Evolutionary conservation across 2,888 invertebrate species (phyloP), one percentile per base, ranked within the genome.

Genomic region (Barypeithes pellucidus): DNA sequence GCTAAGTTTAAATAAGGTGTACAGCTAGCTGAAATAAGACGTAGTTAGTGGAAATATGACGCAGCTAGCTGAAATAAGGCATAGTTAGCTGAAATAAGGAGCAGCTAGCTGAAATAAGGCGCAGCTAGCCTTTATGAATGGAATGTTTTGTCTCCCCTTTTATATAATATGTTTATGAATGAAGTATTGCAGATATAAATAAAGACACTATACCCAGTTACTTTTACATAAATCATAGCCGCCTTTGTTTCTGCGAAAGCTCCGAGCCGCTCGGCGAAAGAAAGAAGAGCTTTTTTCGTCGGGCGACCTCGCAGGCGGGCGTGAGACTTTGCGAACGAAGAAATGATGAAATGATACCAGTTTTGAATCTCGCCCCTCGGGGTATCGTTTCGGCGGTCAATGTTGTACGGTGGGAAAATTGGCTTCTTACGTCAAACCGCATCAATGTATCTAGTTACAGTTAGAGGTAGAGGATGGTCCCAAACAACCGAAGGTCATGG

Each of bases 231-330:
- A 59, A 67, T 67, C 59, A 67, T 67, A 47, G 67, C 67, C 14
- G 67, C 59, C 67, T 67, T 67, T 67, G 67, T 57, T 67, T 59
- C 66, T 67, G 67, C 67, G 67, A 67, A 59, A 60, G 67, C 39
- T 65, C 47, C 20, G 52, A 65, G 65, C 61, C 14, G 43, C 52
- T 24, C 41, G 52, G 22, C 66, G 66, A 54, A 36, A 54, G 41
- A 43, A 66, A 66, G 36, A 39, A 20, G 66, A 24, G 22, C 39
- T 54, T 66, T 66, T 50, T 66, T 54, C 39, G 66, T 39, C 41
- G 41, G 11, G 9, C 61, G 61, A 45, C 61, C 61, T 61, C 61
- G 45, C 33, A 33, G 61, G 45, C 61, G 54, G 50, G 67, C 59
- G 59, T 60, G 67, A 22, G 67, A 60, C 36, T 59, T 22, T 20